Conservation (phyloP, 2,888 invertebrate species). For the Ectobius pallidus region DNA sequence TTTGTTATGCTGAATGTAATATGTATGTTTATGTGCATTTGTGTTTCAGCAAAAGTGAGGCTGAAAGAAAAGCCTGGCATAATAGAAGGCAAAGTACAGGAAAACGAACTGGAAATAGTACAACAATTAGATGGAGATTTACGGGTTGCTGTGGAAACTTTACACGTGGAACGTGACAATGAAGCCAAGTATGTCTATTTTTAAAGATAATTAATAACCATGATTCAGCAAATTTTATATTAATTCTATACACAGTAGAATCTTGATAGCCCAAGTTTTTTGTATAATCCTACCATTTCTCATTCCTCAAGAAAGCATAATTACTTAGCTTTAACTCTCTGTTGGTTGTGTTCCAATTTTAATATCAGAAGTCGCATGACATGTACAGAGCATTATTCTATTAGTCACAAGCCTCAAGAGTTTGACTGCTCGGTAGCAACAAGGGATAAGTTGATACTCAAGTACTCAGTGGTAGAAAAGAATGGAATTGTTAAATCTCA, state of each 20-base stretch:
- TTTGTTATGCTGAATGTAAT: constrained; percentile 27
- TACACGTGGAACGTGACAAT: constrained; percentile 64
- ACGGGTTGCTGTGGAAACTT: constrained; percentile 60
- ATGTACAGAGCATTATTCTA: no score
- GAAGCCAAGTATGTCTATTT: constrained; percentile 53
- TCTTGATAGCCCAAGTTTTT: not conserved
- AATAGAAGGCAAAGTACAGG: constrained; percentile 50
- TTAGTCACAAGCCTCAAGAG: no score
- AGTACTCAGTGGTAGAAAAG: no score
- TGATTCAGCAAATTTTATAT: not conserved
- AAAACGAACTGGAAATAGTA: constrained; percentile 53
- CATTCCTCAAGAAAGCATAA: no score
- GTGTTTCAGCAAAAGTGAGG: constrained; percentile 68
- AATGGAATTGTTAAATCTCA: no score
- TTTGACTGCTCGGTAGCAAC: no score
- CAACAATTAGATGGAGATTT: constrained; percentile 62
- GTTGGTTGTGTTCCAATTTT: no score
- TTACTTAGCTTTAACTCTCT: no score
- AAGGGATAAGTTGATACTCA: no score
- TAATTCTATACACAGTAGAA: no score
- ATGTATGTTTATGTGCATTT: constrained; percentile 18
- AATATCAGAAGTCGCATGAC: no score
- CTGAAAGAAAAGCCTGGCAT: constrained; percentile 58
- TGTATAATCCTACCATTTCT: not conserved
- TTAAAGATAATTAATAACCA: no score